Evolutionary conservation across 2,113 vertebrate species (phyloP), one percentile per base, ranked within the genome.

Genomic region (Ctenomys sociabilis): DNA sequence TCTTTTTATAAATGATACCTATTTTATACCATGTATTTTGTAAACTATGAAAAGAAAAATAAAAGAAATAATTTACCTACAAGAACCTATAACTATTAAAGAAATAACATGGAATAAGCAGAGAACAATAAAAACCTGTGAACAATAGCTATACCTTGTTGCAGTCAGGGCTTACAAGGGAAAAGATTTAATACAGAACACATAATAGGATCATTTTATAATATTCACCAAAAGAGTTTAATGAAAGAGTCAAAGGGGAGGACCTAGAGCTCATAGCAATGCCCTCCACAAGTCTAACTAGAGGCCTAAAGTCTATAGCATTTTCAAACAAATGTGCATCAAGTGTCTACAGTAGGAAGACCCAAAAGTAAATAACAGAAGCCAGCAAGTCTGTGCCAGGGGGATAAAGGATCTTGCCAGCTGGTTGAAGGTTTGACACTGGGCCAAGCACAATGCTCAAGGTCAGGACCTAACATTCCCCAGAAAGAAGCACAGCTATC

Each of bases 1-100:
- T 81, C 12, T 49, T 14, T n/a, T 92, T 43, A 88, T 72, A 82
- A 90, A 45, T 64, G 61, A 49, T 77, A 7, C 3, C 24, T 61
- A 52, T 1, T 59, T 4, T 0, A 75, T 45, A 59, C 28, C 12
- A 81, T 85, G 4, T 40, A 9, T 83, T 88, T 82, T 54, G 2
- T 6, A 85, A 92, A 96, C 88, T 80, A 5, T 77, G 83, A 61
- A 91, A 73, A 95, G 30, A 5, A 92, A 90, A 68, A 54, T 49
- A 72, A 92, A 28, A 73, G 12, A 92, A 84, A 45, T 77, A 83
- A 22, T 2, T 35, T 66, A 43, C 83, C 1, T 90, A 73, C 1
- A 87, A 70, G 8, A 64, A 52, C 8, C 3, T 52, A 5, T 59
- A 73, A 87, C 30, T 90, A 66, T 45, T 26, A 94, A 19, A 90